A percentile compares a stretch with the other conserved stretches of the same genome.
Evolutionary conservation across 2,797 vertebrate genomes (phyloP).

Genomic region (Ceryle rudis): DNA sequence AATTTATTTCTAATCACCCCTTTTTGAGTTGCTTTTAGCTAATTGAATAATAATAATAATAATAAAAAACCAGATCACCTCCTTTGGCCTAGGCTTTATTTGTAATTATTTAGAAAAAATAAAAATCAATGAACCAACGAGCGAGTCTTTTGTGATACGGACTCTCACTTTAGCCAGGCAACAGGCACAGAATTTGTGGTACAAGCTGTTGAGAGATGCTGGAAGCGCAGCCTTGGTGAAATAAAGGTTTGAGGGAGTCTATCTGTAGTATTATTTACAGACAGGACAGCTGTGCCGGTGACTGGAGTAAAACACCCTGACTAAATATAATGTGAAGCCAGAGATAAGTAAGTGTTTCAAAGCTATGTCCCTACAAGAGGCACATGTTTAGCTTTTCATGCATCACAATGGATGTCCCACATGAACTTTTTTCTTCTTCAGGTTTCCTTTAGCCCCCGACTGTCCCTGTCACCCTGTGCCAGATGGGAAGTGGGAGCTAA

Average conservation of each 20-base stretch:
- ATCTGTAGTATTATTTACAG: conserved; percentile 76
- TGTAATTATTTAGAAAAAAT: neutral
- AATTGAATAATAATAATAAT: neutral
- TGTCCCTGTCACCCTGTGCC: conserved; percentile 90
- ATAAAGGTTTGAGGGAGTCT: conserved; percentile 53
- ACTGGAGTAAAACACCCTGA: conserved; percentile 76
- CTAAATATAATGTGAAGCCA: conserved; percentile 79
- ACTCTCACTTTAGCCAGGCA: neutral
- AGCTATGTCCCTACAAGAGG: conserved; percentile 76
- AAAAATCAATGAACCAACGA: neutral
- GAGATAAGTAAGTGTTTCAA: conserved; percentile 82
- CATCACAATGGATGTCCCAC: conserved; percentile 82
- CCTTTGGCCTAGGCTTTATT: neutral
- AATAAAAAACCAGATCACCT: neutral
- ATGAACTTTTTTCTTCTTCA: conserved; percentile 82
- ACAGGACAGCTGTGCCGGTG: conserved; percentile 81
- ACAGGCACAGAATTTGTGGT: neutral
- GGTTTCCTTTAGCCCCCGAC: conserved; percentile 84
- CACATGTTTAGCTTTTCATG: conserved; percentile 83
- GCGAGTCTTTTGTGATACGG: neutral
- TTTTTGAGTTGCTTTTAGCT: neutral
- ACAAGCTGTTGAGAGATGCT: neutral
- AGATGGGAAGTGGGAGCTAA: conserved; percentile 99
- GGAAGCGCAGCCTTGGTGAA: conserved; percentile 50
- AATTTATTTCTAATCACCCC: neutral